A percentile compares a stretch with the other conserved stretches of the same genome.
Evolutionary conservation across 2,888 invertebrate species (phyloP).

Genomic region (Cataglyphis altisquamis): DNA sequence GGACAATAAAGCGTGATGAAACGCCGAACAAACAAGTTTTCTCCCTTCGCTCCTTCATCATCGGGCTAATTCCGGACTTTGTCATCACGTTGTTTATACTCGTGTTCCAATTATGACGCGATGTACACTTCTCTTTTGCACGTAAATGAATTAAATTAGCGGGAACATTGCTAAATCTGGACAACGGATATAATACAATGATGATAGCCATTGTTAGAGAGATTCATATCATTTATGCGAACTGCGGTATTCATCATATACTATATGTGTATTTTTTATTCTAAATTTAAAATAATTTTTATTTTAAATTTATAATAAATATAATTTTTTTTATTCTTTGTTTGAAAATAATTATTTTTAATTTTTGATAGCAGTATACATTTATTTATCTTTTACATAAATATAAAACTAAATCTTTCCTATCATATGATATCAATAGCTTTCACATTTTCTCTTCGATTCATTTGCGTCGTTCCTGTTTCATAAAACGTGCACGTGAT

Average conservation of each 20-base stretch:
- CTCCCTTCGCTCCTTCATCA: slow-evolving; percentile 60
- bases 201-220: background rate
- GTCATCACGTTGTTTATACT: slow-evolving; percentile 26
- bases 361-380: slow-evolving; percentile 4
- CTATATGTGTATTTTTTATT: background rate
- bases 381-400: background rate
- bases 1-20: slow-evolving; percentile 80
- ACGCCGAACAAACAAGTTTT: slow-evolving; percentile 77
- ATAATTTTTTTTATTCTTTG: background rate
- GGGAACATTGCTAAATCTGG: slow-evolving; percentile 17
- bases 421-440: background rate
- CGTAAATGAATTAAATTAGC: slow-evolving; percentile 24
- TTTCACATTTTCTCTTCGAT: background rate
- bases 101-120: slow-evolving; percentile 11
- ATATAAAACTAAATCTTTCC: background rate
- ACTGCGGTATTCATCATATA: background rate
- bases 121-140: background rate
- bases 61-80: slow-evolving; percentile 21
- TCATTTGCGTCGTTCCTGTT: background rate
- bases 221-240: background rate
- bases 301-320: background rate
- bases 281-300: too few relatives aligned
- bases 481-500: background rate
- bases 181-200: slow-evolving; percentile 3
- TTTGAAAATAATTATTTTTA: background rate